Base-by-base conservation (phyloP, 2,888 invertebrate species). In the Molorchus minor region DNA sequence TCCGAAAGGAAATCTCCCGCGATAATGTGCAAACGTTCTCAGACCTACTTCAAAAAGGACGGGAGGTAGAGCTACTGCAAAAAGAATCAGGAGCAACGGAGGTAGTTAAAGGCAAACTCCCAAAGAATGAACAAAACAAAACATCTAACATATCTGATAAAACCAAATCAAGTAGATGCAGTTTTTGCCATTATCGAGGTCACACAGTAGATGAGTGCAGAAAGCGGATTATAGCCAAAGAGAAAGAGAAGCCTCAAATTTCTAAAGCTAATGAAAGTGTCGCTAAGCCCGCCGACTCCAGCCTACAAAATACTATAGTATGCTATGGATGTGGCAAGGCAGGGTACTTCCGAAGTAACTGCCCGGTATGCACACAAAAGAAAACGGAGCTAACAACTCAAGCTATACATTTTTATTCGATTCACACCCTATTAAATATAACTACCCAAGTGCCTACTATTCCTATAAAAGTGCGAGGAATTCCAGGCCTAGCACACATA, bases 361-460 rank as follows among this genome's bases (percentile, higher is more conserved):
- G 51, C 20, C 41, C 51, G 10, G 20, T 10, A 4, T 49, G 49
- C 13, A 12, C 30, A 2, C 13, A 30, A 25, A 33, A 20, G 13
- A 56, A 15, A n/a, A 3, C 46, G 8, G 38, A 16, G 8, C 20
- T 25, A 8, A 13, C 30, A 8, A 12, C 38, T 13, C 15, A 33
- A 5, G 51, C 40, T 16, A 10, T 38, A 5, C 4, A 25, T 8
- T 25, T 25, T 25, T 25, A 25, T 8, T 25, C 25, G 4, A 8
- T 25, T 4, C 4, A 25, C 25, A 25, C 25, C 5, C 8, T 25
- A 25, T 5, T 8, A 4, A 25, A 25, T 25, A 8, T 25, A 8
- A 5, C 25, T 5, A 25, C 25, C 5, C 30, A 56, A 19, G 38
- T 56, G 2, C 51, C 56, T 10, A 56, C 56, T n/a, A 33, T 58